Evolutionary conservation across 2,113 vertebrate species (phyloP), one percentile per base, ranked within the genome.

Genomic region (Nothobranchius kuhntae): DNA sequence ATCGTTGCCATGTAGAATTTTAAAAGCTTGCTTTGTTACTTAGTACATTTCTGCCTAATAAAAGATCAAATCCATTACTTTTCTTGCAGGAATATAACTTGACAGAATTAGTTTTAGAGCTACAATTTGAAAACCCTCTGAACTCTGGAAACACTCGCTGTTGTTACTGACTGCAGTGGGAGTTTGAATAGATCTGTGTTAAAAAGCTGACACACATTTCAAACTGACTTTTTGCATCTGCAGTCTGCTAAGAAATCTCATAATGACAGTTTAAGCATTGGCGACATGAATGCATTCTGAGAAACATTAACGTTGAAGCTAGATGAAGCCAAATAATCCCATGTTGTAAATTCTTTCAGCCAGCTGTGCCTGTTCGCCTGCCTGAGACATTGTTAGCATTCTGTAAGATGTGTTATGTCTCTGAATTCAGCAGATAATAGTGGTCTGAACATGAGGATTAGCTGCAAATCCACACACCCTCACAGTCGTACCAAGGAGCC

Each of bases 381-480:
- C 51, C n/a, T 65, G 45, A 74, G 61, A 62, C 36, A 35, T 36
- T 54, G 64, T 58, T 61, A 11, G 48, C 30, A 10, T 54, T 47
- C 9, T 48, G 24, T 59, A 12, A 60, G 17, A 3, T 73, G 52
- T 69, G 4, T 26, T 56, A 61, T 64, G 54, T 44, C 48, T 65
- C 21, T 21, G 21, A 21, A 21, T 21, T 65, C 65, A 65, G 48
- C 50, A 61, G 61, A 62, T 71, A 73, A 60, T 68, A 53, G 47
- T 53, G 44, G 55, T 51, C 56, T 81, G 65, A 64, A 73, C 53
- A 21, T n/a, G 42, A 70, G 62, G 77, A 82, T 88, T 80, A 85
- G 58, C 65, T 30, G 36, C 65, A 73, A 59, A 74, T 53, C 30
- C 30, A 30, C 30, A 4, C 30, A 30, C 30, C n/a, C 65, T 63